Conservation (phyloP, 2,113 vertebrate species). For the Macroglossus sobrinus region DNA sequence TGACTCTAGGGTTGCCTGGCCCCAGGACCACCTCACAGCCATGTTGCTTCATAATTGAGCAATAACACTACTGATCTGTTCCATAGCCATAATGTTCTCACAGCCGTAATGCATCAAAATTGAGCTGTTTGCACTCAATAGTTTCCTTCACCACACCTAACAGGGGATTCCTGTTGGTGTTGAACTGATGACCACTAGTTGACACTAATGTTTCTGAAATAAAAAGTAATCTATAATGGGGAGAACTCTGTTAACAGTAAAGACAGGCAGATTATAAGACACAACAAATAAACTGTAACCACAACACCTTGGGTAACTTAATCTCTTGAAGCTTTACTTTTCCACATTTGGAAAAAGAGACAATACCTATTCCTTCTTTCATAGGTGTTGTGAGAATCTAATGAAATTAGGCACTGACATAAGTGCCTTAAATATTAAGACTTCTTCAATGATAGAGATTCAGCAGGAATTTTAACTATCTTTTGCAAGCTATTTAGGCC, state of each 20-base stretch:
- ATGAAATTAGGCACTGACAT: background rate
- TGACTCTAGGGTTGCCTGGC: no score
- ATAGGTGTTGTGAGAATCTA: background rate
- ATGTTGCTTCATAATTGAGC: no score
- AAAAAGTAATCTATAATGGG: background rate
- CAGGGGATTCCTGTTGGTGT: no score
- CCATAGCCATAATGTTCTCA: no score
- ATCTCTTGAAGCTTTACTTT: background rate
- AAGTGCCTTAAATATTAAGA: background rate
- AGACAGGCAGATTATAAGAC: background rate
- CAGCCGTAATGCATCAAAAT: no score
- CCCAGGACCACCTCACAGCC: no score
- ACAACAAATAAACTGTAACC: background rate
- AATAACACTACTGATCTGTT: no score
- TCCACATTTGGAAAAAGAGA: background rate
- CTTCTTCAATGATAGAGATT: background rate
- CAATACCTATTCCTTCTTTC: background rate
- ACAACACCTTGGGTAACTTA: background rate
- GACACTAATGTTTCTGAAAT: background rate
- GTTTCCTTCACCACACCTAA: no score
- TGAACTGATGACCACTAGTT: no score
- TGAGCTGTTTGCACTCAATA: no score
- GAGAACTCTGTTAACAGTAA: background rate
- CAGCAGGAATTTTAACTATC: background rate
- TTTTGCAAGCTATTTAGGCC: background rate